Base-by-base conservation (phyloP, 2,113 vertebrate species). In the Pollimyrus isidori region DNA sequence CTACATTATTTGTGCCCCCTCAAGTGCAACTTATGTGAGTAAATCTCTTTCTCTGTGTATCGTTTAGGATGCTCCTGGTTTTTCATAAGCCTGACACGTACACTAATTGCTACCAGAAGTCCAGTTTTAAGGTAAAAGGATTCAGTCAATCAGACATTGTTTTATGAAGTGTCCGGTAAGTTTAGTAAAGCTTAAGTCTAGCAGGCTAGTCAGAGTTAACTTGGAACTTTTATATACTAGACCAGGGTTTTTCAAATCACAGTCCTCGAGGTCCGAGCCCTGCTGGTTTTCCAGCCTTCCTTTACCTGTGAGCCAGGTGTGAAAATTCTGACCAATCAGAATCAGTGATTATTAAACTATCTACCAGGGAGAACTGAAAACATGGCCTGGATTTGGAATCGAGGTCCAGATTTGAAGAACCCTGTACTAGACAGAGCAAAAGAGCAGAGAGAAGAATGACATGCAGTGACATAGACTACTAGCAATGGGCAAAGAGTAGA, bases 1-100 rank as follows among this genome's bases (percentile, higher is more conserved):
- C 62, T 65, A 26, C n/a, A 65, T 65, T 10, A 26, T 65, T 26
- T 26, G n/a, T 26, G n/a, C 58, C 58, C n/a, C 58, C 21, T 9
- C 21, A 56, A 56, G 56, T 35, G 26, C 35, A n/a, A 23, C 56
- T 65, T 65, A 11, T 65, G n/a, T 26, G n/a, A 65, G n/a, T 73
- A 19, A 53, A 50, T 19, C 21, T 48, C 10, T 65, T 50, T 65
- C 7, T 56, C 42, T 65, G 11, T 83, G 2, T 50, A 15, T 5
- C 58, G 46, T 88, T 30, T 85, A 93, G 92, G 90, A 92, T 87
- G 0, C 69, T 93, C 87, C 62, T 92, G 89, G 82, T 93, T 73
- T 92, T 93, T 82, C 92, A 93, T 88, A 90, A 91, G 26, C 90
- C 91, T 6, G 76, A 85, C 80, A 89, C 88, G 6, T 92, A 91